These are phyloP conservation scores for Drosophila mimetica DNA, from an alignment of 2,888 invertebrate species.

Conservation along the genomic window DNA sequence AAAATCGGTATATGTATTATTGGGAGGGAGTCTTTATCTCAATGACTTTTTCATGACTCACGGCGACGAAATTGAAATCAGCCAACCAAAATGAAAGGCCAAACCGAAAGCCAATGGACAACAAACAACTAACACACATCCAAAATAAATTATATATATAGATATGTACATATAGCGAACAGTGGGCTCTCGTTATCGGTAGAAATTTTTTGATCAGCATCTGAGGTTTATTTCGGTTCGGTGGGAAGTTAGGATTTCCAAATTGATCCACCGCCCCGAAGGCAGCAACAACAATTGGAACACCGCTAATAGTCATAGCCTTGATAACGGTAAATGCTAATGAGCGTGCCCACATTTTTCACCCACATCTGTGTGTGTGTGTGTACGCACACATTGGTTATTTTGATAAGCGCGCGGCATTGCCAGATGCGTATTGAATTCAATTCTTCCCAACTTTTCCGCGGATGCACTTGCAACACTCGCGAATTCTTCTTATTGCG, in stretches of 20 bases:
- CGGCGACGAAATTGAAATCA: conserved; percentile 53
- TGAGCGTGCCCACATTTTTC: conserved; percentile 46
- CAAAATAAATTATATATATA: conserved; percentile 4
- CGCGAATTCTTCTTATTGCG: conserved; percentile 18
- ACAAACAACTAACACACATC: conserved; percentile 20
- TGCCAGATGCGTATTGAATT: conserved; percentile 17
- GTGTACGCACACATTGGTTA: conserved; percentile 10
- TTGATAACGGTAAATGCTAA: conserved; percentile 66
- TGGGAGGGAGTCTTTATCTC: conserved; percentile 53
- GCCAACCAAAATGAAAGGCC: conserved; percentile 71
- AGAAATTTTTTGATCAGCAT: conserved; percentile 28
- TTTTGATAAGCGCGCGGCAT: conserved; percentile 12
- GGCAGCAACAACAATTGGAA: conserved; percentile 7
- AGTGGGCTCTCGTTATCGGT: conserved; percentile 24
- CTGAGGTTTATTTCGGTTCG: conserved; percentile 5
- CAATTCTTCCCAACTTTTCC: not conserved
- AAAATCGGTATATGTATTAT: not conserved
- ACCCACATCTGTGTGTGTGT: not conserved
- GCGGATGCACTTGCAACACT: conserved; percentile 8
- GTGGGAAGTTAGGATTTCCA: conserved; percentile 29
- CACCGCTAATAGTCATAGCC: conserved; percentile 21
- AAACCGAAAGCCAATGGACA: conserved; percentile 35
- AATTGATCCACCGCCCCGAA: conserved; percentile 11
- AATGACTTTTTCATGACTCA: conserved; percentile 60
- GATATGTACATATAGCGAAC: not conserved